Base-by-base conservation (phyloP, 1,140 invertebrate genomes). In the Drosophila subobscura region DNA sequence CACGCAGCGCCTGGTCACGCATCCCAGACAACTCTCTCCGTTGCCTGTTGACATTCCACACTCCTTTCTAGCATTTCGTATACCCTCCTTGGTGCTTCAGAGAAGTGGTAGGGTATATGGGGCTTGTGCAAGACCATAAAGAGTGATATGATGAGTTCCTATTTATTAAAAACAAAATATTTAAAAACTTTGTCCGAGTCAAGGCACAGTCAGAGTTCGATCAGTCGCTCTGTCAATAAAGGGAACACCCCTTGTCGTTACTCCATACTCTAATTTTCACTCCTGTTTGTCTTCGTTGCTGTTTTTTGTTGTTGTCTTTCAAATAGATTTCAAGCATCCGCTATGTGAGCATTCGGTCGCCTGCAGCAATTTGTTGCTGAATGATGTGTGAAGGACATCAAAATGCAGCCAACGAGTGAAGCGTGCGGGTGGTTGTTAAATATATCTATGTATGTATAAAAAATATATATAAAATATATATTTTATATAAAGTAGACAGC, bases 351-450 rank as follows among this genome's bases (percentile, higher is more conserved):
- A 61, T 46, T 77, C 72, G 33, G 40, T 80, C 51, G 77, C 77
- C 77, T 56, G 73, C 77, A 81, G 81, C 81, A 85, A 85, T 85
- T 85, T 85, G 81, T 86, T 71, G 81, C 81, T 85, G 81, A 85
- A 86, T 85, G 81, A 85, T 86, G 81, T 86, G 81, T 86, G 81
- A 85, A 85, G 81, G 73, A 73, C 83, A 81, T 85, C 74, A 86
- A 85, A 86, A 77, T 77, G 73, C 75, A 75, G 55, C 10, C 73
- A 64, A 29, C 37, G 42, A 47, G 51, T 49, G 49, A 25, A 20
- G 65, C 37, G 55, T 49, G 60, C 47, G 50, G 45, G 25, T 5
- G 33, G 29, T 45, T 50, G 49, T 27, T 23, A n/a, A 37, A 23
- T 23, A 23, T 25, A 27, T 22, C 8, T 40, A n/a, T 45, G 16